Conservation (phyloP, 1,140 invertebrate genomes). For the Vanessa atalanta region DNA sequence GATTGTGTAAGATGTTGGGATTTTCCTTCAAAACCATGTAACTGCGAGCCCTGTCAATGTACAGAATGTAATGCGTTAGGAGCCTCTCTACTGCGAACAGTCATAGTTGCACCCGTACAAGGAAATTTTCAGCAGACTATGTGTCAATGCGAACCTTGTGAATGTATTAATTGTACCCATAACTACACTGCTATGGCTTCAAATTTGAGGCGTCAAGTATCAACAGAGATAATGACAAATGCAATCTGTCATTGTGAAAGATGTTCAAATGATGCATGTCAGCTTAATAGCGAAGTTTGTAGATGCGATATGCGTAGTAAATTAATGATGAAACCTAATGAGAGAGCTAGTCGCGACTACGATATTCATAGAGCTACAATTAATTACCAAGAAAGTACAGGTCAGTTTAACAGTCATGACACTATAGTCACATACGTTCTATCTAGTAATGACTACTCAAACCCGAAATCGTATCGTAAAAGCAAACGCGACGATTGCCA, state of each 20-base stretch:
- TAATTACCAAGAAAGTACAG: not conserved
- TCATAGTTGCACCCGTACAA: conserved; percentile 43
- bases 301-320: conserved; percentile 44
- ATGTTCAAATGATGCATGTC: conserved; percentile 46
- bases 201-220: conserved; percentile 45
- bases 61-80: conserved; percentile 38
- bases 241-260: conserved; percentile 45
- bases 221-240: conserved; percentile 39
- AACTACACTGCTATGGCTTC: conserved; percentile 37
- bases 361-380: conserved; percentile 44
- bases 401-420: conserved; percentile 15
- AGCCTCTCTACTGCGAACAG: conserved; percentile 11
- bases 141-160: conserved; percentile 56
- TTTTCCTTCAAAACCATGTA: conserved; percentile 39
- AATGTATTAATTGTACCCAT: conserved; percentile 53
- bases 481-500: conserved; percentile 13
- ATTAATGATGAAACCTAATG: conserved; percentile 48
- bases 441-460: conserved; percentile 24
- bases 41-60: conserved; percentile 53
- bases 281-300: conserved; percentile 38
- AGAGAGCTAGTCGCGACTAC: conserved; percentile 46
- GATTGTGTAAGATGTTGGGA: conserved; percentile 48
- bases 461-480: conserved; percentile 16
- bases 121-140: conserved; percentile 32
- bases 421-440: conserved; percentile 30